Conservation (phyloP, 1,140 invertebrate species). For the Trichogramma pretiosum region DNA sequence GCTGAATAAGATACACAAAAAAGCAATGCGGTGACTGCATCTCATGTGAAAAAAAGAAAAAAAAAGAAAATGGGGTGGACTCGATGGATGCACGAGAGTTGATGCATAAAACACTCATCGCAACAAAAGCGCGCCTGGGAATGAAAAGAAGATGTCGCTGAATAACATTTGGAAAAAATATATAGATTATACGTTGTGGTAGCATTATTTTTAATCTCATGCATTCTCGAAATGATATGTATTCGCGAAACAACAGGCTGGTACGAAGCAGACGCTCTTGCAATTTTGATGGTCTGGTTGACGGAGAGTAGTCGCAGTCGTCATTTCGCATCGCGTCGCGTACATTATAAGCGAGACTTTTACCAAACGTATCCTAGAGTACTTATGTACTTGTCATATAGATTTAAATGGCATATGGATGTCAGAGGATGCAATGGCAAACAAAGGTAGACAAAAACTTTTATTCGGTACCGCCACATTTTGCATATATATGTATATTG, state of each 20-base stretch:
- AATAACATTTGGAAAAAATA: slow-evolving; percentile 8
- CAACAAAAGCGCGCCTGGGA: not conserved
- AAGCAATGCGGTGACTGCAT: not conserved
- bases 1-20: not conserved
- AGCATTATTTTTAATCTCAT: slow-evolving; percentile 11
- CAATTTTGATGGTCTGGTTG: too few relatives aligned
- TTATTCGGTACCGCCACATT: too few relatives aligned
- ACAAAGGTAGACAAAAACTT: too few relatives aligned
- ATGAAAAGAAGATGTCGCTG: not conserved
- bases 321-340: slow-evolving; percentile 24
- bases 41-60: not conserved
- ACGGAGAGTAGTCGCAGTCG: slow-evolving; percentile 5
- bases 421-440: too few relatives aligned
- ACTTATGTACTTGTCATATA: too few relatives aligned
- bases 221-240: not conserved
- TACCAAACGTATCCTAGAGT: too few relatives aligned
- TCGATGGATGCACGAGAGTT: not conserved
- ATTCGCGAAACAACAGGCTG: too few relatives aligned
- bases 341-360: too few relatives aligned
- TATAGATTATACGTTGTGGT: not conserved
- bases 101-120: not conserved
- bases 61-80: not conserved
- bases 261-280: too few relatives aligned
- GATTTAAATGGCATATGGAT: slow-evolving; percentile 36
- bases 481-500: too few relatives aligned